These are phyloP conservation scores for Ptilorrhoa leucosticta DNA, from an alignment of 2,113 vertebrate species.

Conservation along the genomic window DNA sequence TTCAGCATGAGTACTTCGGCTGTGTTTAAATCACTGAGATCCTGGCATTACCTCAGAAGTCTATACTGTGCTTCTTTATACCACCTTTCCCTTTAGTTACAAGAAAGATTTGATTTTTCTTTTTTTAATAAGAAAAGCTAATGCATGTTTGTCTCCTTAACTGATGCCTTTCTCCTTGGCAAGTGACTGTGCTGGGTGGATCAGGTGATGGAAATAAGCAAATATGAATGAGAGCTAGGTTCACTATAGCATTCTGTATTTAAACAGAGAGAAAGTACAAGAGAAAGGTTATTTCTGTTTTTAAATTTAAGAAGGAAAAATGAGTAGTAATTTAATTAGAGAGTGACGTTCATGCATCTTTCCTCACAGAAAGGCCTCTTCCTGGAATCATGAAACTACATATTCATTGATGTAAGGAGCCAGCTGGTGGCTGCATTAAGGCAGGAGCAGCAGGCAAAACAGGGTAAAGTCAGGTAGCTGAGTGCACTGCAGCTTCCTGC, in stretches of 20 bases:
- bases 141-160: background rate
- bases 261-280: background rate
- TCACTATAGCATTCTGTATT: background rate
- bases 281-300: background rate
- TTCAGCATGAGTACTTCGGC: background rate
- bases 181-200: background rate
- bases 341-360: background rate
- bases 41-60: background rate
- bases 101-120: background rate
- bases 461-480: background rate
- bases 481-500: background rate
- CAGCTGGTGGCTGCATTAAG: background rate
- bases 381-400: background rate
- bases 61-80: background rate
- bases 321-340: background rate
- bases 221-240: background rate
- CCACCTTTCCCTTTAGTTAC: background rate
- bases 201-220: background rate
- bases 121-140: background rate
- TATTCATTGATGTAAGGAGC: background rate
- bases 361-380: background rate
- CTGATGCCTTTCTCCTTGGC: background rate
- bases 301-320: background rate
- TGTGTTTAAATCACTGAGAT: background rate
- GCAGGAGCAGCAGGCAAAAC: background rate